phyloP scores from a whole-genome alignment of 2,113 vertebrate species.

The Zosterops pallidus region DNA sequence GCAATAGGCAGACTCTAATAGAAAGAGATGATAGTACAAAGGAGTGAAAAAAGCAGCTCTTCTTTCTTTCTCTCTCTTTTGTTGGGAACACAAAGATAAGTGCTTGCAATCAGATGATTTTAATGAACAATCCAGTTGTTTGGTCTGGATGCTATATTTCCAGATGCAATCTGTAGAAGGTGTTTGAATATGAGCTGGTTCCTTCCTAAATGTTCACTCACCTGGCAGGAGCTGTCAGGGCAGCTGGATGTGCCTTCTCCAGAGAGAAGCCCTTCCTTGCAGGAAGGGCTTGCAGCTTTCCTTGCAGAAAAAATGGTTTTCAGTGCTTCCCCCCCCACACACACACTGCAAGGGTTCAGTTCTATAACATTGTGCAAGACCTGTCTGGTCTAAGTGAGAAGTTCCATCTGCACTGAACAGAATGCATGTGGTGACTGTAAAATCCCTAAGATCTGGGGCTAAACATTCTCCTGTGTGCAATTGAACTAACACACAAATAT shows the following conservation, averaged over 20 bases:
- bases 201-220: not conserved
- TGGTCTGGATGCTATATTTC: not conserved
- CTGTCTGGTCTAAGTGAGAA: not conserved
- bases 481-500: not conserved
- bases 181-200: not conserved
- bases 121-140: constrained; percentile 52
- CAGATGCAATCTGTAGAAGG: not conserved
- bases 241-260: not conserved
- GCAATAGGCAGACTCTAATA: constrained; percentile 40
- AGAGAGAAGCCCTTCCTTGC: not conserved
- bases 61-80: constrained; percentile 18
- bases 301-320: not conserved
- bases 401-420: not conserved
- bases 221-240: not conserved
- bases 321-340: not conserved
- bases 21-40: constrained; percentile 54
- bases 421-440: not conserved
- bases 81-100: constrained; percentile 58
- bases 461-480: not conserved
- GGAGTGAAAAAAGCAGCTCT: not conserved
- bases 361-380: not conserved
- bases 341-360: not conserved
- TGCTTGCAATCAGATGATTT: constrained; percentile 49
- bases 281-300: not conserved
- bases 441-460: not conserved